Evolutionary conservation across 2,888 invertebrate genomes (phyloP).

Genomic region (Papilio protenor): DNA sequence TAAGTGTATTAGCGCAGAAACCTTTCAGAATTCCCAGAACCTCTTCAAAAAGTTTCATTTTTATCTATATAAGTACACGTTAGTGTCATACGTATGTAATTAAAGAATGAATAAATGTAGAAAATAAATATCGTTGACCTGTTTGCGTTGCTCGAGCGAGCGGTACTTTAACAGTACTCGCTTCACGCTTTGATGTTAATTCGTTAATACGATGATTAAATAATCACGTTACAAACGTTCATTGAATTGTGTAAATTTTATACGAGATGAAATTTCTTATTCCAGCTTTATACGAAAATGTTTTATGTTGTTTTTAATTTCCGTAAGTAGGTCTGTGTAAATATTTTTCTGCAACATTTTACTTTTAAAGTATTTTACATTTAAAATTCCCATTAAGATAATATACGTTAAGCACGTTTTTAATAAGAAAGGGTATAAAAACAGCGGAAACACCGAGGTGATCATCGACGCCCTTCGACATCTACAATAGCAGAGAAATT

Average conservation of each 20-base stretch:
- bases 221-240: slow-evolving; percentile 15
- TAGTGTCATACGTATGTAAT: not conserved
- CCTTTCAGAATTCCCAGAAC: not conserved
- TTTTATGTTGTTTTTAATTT: not conserved
- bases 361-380: too few species aligned
- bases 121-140: slow-evolving; percentile 13
- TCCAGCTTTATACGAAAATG: not conserved
- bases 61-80: not conserved
- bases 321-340: not conserved
- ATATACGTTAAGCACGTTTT: not conserved
- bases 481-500: too few species aligned
- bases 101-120: not conserved
- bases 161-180: slow-evolving; percentile 5
- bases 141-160: not conserved
- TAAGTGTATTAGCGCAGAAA: too few species aligned
- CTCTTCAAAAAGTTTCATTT: not conserved
- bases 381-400: not conserved
- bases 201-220: slow-evolving; percentile 15
- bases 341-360: not conserved
- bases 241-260: slow-evolving; percentile 13
- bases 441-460: too few species aligned
- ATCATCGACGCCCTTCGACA: too few species aligned
- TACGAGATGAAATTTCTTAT: not conserved
- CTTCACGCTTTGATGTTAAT: slow-evolving; percentile 19
- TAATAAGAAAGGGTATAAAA: too few species aligned